Evolutionary conservation across 2,113 vertebrate species (phyloP).

Genomic region (Polypterus bichir): DNA sequence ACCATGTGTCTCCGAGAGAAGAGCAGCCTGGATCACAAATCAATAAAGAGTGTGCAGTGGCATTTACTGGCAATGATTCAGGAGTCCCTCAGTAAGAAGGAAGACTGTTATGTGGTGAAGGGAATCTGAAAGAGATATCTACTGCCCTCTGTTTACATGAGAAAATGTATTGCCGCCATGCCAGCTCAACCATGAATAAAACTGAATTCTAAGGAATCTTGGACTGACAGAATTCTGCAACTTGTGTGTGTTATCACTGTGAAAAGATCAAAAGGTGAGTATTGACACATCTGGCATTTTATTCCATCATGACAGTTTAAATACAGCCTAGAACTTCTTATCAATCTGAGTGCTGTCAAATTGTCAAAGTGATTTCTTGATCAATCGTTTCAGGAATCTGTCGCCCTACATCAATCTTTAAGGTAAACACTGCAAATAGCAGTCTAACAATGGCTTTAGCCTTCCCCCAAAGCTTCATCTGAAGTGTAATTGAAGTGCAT

Average conservation of each 20-base stretch:
- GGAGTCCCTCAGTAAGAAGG: no score
- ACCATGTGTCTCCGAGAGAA: no score
- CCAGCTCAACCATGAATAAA: no score
- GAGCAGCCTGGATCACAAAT: no score
- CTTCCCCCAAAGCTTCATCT: neutral
- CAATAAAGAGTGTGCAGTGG: no score
- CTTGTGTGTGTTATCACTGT: conserved; percentile 21
- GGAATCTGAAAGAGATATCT: no score
- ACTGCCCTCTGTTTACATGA: no score
- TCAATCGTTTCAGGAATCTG: conserved; percentile 36
- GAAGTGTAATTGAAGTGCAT: conserved; percentile 1
- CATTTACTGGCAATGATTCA: no score
- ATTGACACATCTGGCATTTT: conserved; percentile 44
- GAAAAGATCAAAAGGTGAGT: conserved; percentile 44
- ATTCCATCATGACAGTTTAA: conserved; percentile 40
- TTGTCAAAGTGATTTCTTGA: conserved; percentile 43
- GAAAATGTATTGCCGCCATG: no score
- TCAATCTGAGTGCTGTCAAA: conserved; percentile 43
- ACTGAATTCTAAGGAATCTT: no score
- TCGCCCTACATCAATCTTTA: conserved; percentile 24
- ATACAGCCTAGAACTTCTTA: conserved; percentile 34
- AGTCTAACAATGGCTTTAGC: neutral
- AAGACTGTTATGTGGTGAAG: no score
- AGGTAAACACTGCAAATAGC: conserved; percentile 21
- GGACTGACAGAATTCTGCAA: no score